Evolutionary conservation across 2,888 invertebrate species (phyloP).

Genomic region (Pyrochroa serraticornis): DNA sequence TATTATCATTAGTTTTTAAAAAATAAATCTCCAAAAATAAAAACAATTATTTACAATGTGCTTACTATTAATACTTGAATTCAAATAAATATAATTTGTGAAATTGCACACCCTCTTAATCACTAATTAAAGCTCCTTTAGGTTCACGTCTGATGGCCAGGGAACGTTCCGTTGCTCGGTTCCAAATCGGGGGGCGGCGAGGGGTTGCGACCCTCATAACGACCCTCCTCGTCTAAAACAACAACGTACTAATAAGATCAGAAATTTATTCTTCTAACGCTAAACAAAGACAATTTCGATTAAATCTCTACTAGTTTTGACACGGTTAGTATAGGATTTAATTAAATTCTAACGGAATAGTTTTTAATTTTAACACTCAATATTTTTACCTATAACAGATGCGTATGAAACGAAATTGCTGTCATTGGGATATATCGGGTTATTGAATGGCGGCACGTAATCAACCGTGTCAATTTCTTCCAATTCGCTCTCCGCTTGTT

Average conservation of each 20-base stretch:
- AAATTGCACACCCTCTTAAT: conserved; percentile 42
- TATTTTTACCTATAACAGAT: conserved; percentile 49
- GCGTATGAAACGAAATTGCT: conserved; percentile 53
- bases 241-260: conserved; percentile 23
- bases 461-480: conserved; percentile 46
- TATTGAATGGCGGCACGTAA: conserved; percentile 58
- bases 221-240: conserved; percentile 54
- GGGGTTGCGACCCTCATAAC: conserved; percentile 58
- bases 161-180: conserved; percentile 15
- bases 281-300: conserved; percentile 5
- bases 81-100: conserved; percentile 29
- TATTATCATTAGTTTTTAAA: conserved; percentile 38
- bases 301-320: conserved; percentile 1
- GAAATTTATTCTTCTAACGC: no score
- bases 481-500: conserved; percentile 27
- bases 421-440: conserved; percentile 56
- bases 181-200: conserved; percentile 56
- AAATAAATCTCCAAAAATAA: conserved; percentile 51
- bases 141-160: conserved; percentile 31
- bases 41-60: conserved; percentile 50
- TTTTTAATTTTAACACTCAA: no score
- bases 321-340: no score
- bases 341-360: no score
- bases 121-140: conserved; percentile 38
- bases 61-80: conserved; percentile 35